Evolutionary conservation across 2,797 vertebrate species (phyloP).

Genomic region (Enteromius anoplus): DNA sequence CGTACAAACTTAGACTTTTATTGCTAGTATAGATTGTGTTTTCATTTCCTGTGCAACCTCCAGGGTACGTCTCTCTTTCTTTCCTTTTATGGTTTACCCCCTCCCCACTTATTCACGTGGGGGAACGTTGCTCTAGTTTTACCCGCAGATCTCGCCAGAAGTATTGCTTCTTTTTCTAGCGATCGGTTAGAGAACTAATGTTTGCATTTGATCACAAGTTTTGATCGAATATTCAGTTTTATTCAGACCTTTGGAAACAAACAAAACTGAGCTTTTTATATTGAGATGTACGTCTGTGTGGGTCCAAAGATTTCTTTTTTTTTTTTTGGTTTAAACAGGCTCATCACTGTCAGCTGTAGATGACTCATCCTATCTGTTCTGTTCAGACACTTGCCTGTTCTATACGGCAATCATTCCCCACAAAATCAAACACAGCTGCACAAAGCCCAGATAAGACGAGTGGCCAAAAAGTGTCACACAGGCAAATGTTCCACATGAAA

Average conservation of each 20-base stretch:
- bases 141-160: constrained; percentile 8
- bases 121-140: constrained; percentile 38
- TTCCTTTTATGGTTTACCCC: constrained; percentile 58
- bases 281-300: background rate
- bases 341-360: constrained; percentile 51
- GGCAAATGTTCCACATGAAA: constrained; percentile 42
- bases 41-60: constrained; percentile 65
- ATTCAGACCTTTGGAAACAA: constrained; percentile 10
- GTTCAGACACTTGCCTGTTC: constrained; percentile 59
- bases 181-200: constrained; percentile 12
- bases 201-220: constrained; percentile 21
- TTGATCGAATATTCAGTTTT: constrained; percentile 15
- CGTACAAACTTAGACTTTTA: constrained; percentile 25
- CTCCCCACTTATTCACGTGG: constrained; percentile 42
- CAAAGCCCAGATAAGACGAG: constrained; percentile 56
- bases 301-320: background rate
- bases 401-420: constrained; percentile 57
- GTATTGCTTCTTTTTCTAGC: constrained; percentile 14
- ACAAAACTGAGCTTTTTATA: constrained; percentile 2
- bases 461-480: constrained; percentile 35
- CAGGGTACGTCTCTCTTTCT: constrained; percentile 53
- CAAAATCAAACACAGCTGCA: constrained; percentile 64
- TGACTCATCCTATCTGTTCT: constrained; percentile 56
- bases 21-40: constrained; percentile 69
- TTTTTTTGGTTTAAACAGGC: constrained; percentile 29